Evolutionary conservation across 2,113 vertebrate genomes (phyloP).

Genomic region (Lepidothrix coronata): DNA sequence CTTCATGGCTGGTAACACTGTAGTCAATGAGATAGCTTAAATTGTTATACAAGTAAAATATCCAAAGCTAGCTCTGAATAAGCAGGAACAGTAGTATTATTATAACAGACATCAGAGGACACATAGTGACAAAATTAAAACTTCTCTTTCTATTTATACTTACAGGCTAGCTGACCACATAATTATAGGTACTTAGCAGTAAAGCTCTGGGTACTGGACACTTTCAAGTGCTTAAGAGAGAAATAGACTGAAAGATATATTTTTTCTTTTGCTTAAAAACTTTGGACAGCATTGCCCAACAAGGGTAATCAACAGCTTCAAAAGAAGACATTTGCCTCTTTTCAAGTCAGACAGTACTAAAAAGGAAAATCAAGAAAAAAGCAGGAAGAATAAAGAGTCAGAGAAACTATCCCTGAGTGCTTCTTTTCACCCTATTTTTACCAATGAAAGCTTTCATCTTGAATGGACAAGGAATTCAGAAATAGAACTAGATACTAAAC

Average conservation of each 20-base stretch:
- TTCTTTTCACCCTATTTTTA: not conserved
- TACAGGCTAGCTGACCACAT: not conserved
- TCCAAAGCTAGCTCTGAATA: not conserved
- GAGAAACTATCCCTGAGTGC: not conserved
- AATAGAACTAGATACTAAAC: not conserved
- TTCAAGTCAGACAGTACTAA: not conserved
- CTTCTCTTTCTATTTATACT: not conserved
- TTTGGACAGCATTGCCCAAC: not conserved
- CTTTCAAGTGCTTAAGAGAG: not conserved
- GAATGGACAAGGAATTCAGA: not conserved
- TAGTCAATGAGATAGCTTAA: not conserved
- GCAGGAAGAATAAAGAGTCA: not conserved
- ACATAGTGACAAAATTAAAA: not conserved
- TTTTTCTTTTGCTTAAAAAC: not conserved
- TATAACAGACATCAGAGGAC: not conserved
- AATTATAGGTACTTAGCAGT: not conserved
- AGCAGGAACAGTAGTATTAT: not conserved
- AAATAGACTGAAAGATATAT: not conserved
- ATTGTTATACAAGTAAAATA: not conserved
- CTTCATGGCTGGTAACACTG: not conserved
- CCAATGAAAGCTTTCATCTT: not conserved
- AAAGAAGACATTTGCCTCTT: not conserved
- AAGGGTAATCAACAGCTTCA: not conserved
- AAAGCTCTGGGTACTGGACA: not conserved
- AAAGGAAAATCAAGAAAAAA: not conserved